These are phyloP conservation scores for Drosophila ohnishii DNA, from an alignment of 1,140 invertebrate species.

Conservation along the genomic window DNA sequence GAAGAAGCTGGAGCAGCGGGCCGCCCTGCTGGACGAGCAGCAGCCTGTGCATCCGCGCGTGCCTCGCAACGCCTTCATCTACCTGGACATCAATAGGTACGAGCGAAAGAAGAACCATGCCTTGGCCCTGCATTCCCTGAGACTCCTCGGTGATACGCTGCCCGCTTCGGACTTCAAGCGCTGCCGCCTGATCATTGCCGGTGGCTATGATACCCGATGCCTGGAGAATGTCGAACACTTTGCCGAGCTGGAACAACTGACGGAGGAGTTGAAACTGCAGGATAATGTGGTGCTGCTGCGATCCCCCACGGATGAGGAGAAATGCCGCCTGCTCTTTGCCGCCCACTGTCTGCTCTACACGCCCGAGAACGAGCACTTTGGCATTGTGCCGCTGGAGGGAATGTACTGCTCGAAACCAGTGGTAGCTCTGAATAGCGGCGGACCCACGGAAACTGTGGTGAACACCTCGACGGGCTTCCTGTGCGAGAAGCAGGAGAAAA, in stretches of 20 bases:
- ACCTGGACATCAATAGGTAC: conserved; percentile 98
- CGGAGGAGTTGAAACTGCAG: conserved; percentile 86
- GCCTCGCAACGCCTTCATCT: conserved; percentile 86
- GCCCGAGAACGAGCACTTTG: conserved; percentile 98
- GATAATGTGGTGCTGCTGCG: conserved; percentile 92
- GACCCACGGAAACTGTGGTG: conserved; percentile 96
- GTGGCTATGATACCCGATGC: conserved; percentile 97
- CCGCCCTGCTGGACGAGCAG: conserved; percentile 48
- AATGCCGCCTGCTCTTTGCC: conserved; percentile 90
- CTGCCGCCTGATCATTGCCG: conserved; percentile 95
- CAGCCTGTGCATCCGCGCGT: conserved; percentile 55
- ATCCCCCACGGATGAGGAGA: conserved; percentile 93
- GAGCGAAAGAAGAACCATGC: conserved; percentile 98
- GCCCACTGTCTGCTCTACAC: conserved; percentile 95
- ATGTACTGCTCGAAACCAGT: conserved; percentile 98
- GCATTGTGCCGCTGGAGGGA: conserved; percentile 99
- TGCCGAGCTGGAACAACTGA: conserved; percentile 86
- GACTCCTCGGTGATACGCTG: conserved; percentile 86
- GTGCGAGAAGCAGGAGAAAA: conserved; percentile 87
- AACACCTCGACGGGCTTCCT: conserved; percentile 96
- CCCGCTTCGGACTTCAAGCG: conserved; percentile 85
- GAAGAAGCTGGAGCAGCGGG: conserved; percentile 71
- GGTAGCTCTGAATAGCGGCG: conserved; percentile 97
- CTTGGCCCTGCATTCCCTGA: conserved; percentile 92
- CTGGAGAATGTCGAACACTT: conserved; percentile 95